phyloP scores from a whole-genome alignment of 2,888 invertebrate species.

The Colostygia pectinataria region DNA sequence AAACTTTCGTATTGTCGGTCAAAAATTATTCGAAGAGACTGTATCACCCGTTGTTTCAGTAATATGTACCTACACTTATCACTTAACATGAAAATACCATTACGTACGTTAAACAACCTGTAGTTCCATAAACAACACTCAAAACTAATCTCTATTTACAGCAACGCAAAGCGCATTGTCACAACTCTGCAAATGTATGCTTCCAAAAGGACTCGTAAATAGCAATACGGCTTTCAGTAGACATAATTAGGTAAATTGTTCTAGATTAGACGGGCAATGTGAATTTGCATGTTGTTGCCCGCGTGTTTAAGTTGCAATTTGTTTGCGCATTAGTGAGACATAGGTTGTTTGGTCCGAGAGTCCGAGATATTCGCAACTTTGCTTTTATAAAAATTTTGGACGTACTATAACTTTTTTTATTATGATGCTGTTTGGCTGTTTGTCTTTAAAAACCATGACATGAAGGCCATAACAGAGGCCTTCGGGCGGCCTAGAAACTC shows the following conservation, averaged over 20 bases:
- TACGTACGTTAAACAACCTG: constrained; percentile 8
- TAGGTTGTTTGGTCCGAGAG: constrained; percentile 12
- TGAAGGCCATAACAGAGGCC: too few relatives aligned
- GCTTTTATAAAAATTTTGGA: constrained; percentile 8
- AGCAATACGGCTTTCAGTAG: constrained; percentile 34
- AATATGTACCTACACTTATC: too few relatives aligned
- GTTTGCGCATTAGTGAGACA: constrained; percentile 10
- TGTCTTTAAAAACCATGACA: too few relatives aligned
- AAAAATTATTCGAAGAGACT: too few relatives aligned
- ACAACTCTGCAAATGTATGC: constrained; percentile 14
- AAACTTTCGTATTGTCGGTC: too few relatives aligned
- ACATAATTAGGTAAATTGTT: constrained; percentile 41
- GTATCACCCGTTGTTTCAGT: too few relatives aligned
- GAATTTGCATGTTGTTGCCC: constrained; percentile 32
- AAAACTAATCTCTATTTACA: constrained; percentile 30
- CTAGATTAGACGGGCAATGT: constrained; percentile 27
- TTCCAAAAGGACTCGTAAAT: constrained; percentile 35
- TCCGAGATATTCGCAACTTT: constrained; percentile 11
- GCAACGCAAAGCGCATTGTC: constrained; percentile 27
- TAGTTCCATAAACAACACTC: constrained; percentile 8
- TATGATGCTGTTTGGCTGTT: too few relatives aligned
- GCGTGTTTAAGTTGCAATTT: constrained; percentile 25
- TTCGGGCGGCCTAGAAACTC: too few relatives aligned
- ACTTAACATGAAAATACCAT: constrained; percentile 13
- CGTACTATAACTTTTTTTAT: not conserved